Percentiles rank a stretch among this genome's conserved stretches.
Evolutionary conservation across 2,888 invertebrate species (phyloP).

Genomic region (Mayetiola destructor): DNA sequence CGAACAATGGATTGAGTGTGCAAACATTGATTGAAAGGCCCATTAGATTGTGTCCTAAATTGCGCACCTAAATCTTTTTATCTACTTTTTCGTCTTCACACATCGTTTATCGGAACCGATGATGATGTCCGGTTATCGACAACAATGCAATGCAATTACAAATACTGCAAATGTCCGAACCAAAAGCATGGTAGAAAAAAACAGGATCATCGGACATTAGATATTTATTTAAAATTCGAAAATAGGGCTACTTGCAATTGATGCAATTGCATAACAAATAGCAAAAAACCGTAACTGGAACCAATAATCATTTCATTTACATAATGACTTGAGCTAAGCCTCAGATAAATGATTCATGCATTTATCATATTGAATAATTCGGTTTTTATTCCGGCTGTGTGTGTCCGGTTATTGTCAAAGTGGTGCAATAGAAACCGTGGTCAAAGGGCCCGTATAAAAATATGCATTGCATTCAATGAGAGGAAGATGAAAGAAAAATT

Average conservation of each 20-base stretch:
- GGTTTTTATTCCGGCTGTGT: background rate
- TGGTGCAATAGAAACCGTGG: background rate
- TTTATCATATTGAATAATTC: conserved; percentile 21
- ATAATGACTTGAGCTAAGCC: conserved; percentile 20
- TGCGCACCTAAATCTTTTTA: too few relatives aligned
- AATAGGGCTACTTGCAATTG: background rate
- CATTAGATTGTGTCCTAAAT: too few relatives aligned
- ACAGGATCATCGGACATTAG: background rate
- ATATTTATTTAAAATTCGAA: background rate
- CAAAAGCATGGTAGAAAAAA: background rate
- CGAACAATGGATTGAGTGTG: too few relatives aligned
- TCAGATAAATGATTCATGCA: conserved; percentile 26
- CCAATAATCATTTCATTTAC: conserved; percentile 14
- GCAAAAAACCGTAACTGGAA: conserved; percentile 13
- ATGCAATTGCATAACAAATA: too few relatives aligned
- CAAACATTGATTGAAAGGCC: too few relatives aligned
- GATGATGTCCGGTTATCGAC: background rate
- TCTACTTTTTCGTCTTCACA: too few relatives aligned
- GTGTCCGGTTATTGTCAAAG: background rate
- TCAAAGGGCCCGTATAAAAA: conserved; percentile 9
- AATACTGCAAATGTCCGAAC: too few relatives aligned
- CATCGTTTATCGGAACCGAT: too few relatives aligned
- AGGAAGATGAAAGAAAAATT: background rate
- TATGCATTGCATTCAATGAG: background rate
- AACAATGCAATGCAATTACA: conserved; percentile 3